phyloP scores from a whole-genome alignment of 2,113 vertebrate species.

The Campylomormyrus tamandua region DNA sequence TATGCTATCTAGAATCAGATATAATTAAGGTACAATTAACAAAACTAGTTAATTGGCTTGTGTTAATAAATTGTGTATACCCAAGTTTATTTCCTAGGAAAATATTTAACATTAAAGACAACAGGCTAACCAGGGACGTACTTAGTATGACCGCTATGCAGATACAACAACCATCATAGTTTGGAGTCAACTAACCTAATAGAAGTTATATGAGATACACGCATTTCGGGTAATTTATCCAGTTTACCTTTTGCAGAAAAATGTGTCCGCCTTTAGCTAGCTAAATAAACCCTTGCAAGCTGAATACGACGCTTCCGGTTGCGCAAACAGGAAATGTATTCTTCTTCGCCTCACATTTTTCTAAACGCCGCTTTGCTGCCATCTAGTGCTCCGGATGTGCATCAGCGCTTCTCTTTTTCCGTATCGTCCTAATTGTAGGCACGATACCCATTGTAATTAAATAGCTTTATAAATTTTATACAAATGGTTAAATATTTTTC shows the following conservation, averaged over 20 bases:
- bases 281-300: neutral
- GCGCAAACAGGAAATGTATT: neutral
- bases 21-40: neutral
- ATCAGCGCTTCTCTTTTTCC: neutral
- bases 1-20: neutral
- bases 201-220: neutral
- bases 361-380: neutral
- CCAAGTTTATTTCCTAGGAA: neutral
- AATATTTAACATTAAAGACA: neutral
- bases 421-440: neutral
- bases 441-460: neutral
- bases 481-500: neutral
- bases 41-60: neutral
- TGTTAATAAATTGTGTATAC: neutral
- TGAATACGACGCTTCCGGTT: neutral
- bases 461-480: neutral
- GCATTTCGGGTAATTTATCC: neutral
- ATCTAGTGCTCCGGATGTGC: neutral
- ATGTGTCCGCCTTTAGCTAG: neutral
- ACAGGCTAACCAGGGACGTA: neutral
- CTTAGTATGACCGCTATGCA: neutral
- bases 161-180: neutral
- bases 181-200: neutral
- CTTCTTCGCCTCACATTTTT: neutral
- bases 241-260: neutral